Evolutionary conservation across 2,113 vertebrate genomes (phyloP), one percentile per base, ranked within the genome.

Genomic region (Actenoides hombroni): DNA sequence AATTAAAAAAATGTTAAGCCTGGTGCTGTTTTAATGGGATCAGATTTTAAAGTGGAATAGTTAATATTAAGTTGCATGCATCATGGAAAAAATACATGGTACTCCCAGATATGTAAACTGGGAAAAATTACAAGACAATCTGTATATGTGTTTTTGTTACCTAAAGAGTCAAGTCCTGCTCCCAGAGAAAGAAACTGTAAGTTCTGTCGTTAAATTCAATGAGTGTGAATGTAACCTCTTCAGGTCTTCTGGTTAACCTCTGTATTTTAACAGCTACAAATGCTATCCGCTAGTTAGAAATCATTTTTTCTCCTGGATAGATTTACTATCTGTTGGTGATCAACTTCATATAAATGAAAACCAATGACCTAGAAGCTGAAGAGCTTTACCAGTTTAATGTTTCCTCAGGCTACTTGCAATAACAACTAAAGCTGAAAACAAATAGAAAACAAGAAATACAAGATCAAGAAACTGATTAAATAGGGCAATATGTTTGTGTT

Each of bases 361-460:
- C 51, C 49, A 90, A 85, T 86, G 82, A 67, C 79, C 49, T 83
- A 81, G 79, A 90, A 90, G 63, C 51, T 83, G 67, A 92, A 81
- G 51, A 83, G 39, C 39, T 90, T 74, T 74, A 64, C 59, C 26
- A 39, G 51, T 92, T 90, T 94, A 92, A 48, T 78, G 49, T 78
- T 90, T 93, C 87, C 71, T 83, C 26, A 4, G 85, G 88, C 87
- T 80, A 81, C 87, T 83, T 74, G 44, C 79, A 93, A 39, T 61
- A 93, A 63, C 54, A 57, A 48, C 84, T 63, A 21, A 93, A 95
- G 84, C 25, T 6, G 33, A 86, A 95, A 96, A 67, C 78, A 94
- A 86, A 86, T 29, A 84, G 91, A 86, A 94, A 95, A 86, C 91
- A 94, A 96, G 80, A 94, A 88, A 84, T 75, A 91, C 90, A 94